Evolutionary conservation across 2,888 invertebrate genomes (phyloP), one percentile per base, ranked within the genome.

Genomic region (Pseudeuparius sepicola): DNA sequence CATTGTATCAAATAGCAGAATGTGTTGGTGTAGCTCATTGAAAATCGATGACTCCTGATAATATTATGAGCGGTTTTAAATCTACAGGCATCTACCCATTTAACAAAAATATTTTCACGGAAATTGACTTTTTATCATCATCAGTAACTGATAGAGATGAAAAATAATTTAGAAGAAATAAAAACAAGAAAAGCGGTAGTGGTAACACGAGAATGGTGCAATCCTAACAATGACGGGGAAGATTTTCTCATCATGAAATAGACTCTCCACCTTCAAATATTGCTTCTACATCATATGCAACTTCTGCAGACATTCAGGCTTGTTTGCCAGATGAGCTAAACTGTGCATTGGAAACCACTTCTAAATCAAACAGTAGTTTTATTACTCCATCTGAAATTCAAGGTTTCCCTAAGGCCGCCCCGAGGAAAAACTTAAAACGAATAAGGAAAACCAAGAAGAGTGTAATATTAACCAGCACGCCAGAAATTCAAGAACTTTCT

Each of bases 1-100:
- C 37, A 4, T 9, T 38, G n/a, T 40, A 34, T 38, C 30, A 40
- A 34, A 34, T 39, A 1, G 40, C 37, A 5, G 37, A 34, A 24
- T 40, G 34, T 29, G 26, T 25, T 7, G 27, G 24, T 16, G 7
- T 14, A 7, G 30, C 37, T 9, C 31, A 30, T 25, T 29, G 28
- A 9, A 33, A 33, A 18, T n/a, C 37, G 5, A 23, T 40, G 28
- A 41, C 15, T 12, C 38, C 38, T 16, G 27, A 27, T 13, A 35
- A 41, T 29, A 39, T 38, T 24, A 39, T 34, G 13, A 18, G 15
- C 9, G 32, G 41, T 7, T 41, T 41, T 23, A 25, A 15, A 13
- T 18, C 24, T 7, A 16, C 35, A 5, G 41, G 41, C 1, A 39
- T 41, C n/a, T n/a, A n/a, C n/a, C n/a, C n/a, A n/a, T n/a, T n/a